Evolutionary conservation across 2,797 vertebrate genomes (phyloP), one percentile per base, ranked within the genome.

Genomic region (Myiothlypis coronata): DNA sequence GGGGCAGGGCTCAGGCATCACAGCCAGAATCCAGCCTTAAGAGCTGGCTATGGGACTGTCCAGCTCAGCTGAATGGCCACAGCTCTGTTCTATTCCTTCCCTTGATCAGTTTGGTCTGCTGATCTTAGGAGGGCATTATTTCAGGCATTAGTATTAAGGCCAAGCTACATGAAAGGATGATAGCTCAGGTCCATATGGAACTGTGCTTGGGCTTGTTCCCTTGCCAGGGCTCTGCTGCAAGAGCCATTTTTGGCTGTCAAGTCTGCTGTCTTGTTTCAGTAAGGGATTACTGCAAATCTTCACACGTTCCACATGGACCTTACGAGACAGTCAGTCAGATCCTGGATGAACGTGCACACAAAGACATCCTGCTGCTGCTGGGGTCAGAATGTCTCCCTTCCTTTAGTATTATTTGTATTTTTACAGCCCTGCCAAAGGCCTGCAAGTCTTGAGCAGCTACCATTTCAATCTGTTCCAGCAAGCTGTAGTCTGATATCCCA

Each of bases 381-480:
- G 86, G 61, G 65, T 87, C 63, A 59, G 53, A 81, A 86, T 78
- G 61, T 88, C 86, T 93, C 56, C 47, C 34, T 80, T 68, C 76
- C 89, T 93, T 83, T 80, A 57, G 56, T 63, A 17, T 39, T 93
- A 90, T 81, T 87, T 81, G 57, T 78, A 55, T 75, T 94, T 96
- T 94, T 83, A 94, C 84, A 95, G 56, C 60, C 47, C 82, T 90
- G 93, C 70, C 74, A 87, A 87, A 87, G 77, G 70, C 60, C 90
- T 79, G 65, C 20, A 72, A 87, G 80, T 87, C 76, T 94, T 82
- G 47, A 93, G 70, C 83, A 89, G 91, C 95, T 96, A 96, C 96
- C 82, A 83, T 64, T 90, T 94, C 95, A 86, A 41, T 70, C 91
- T 9, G 2, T 57, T 92, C 43, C 63, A 93, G 80, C 71, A 78